Evolutionary conservation across 2,113 vertebrate genomes (phyloP).

Genomic region (Callithrix jacchus): DNA sequence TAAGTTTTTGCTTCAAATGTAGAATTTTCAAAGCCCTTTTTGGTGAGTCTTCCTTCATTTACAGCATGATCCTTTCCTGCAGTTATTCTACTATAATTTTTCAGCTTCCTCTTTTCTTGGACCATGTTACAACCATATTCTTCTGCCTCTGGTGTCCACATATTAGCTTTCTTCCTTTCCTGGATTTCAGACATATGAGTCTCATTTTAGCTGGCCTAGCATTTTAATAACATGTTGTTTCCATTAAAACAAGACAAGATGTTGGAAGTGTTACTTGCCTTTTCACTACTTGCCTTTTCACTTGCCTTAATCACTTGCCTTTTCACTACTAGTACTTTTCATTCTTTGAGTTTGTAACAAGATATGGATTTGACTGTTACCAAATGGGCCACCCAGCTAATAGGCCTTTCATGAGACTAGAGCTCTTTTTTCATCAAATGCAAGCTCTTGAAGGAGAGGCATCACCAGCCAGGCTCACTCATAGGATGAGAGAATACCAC

Average conservation of each 20-base stretch:
- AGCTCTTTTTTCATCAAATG: background rate
- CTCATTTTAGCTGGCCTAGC: background rate
- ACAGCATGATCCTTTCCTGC: background rate
- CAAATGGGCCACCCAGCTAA: background rate
- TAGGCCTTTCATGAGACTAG: background rate
- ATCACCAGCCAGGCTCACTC: background rate
- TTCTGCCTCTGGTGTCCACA: background rate
- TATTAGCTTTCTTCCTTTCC: background rate
- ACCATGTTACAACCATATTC: background rate
- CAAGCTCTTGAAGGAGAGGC: background rate
- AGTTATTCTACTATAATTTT: background rate
- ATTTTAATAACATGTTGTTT: background rate
- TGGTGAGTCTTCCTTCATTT: background rate
- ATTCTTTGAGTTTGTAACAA: background rate
- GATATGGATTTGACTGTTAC: background rate
- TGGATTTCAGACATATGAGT: background rate
- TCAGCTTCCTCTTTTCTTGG: background rate
- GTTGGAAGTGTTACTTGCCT: background rate
- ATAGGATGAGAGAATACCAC: background rate
- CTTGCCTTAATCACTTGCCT: background rate
- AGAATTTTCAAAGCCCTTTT: background rate
- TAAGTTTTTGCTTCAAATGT: background rate
- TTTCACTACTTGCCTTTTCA: background rate
- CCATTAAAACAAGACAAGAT: background rate
- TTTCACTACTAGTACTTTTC: background rate